A percentile compares a stretch with the other conserved stretches of the same genome.
phyloP scores from a whole-genome alignment of 2,113 vertebrate genomes.

The Hypomesus transpacificus region DNA sequence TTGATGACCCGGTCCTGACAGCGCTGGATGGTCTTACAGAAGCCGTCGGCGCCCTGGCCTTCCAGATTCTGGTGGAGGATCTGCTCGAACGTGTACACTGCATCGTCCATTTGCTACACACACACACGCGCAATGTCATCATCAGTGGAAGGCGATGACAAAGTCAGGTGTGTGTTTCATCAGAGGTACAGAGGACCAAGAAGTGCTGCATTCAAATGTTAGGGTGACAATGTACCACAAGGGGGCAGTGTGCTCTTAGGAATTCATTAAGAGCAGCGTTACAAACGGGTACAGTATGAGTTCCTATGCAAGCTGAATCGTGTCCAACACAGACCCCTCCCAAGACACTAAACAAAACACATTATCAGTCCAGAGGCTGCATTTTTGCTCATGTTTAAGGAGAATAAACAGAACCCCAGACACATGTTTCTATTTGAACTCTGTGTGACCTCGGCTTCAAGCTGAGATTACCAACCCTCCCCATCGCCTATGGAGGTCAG shows the following conservation, averaged over 20 bases:
- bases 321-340: constrained; percentile 16
- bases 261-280: background rate
- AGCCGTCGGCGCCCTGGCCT: constrained; percentile 75
- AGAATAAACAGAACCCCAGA: constrained; percentile 15
- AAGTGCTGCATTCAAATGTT: no score
- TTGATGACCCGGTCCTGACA: constrained; percentile 93
- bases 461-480: background rate
- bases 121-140: background rate
- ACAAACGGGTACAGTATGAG: background rate
- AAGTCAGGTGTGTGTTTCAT: no score
- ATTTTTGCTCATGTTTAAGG: background rate
- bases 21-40: constrained; percentile 87
- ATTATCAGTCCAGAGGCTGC: background rate
- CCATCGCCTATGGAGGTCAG: constrained; percentile 2
- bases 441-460: constrained; percentile 25
- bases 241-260: constrained; percentile 8
- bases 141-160: no score
- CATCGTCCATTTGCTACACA: constrained; percentile 88
- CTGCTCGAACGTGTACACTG: constrained; percentile 87
- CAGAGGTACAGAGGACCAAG: background rate
- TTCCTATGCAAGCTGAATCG: constrained; percentile 23
- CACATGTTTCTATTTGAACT: constrained; percentile 28
- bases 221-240: constrained; percentile 14
- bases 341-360: background rate
- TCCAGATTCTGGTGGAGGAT: constrained; percentile 88